phyloP scores from a whole-genome alignment of 2,888 invertebrate species.

The Watsonalla cultraria region DNA sequence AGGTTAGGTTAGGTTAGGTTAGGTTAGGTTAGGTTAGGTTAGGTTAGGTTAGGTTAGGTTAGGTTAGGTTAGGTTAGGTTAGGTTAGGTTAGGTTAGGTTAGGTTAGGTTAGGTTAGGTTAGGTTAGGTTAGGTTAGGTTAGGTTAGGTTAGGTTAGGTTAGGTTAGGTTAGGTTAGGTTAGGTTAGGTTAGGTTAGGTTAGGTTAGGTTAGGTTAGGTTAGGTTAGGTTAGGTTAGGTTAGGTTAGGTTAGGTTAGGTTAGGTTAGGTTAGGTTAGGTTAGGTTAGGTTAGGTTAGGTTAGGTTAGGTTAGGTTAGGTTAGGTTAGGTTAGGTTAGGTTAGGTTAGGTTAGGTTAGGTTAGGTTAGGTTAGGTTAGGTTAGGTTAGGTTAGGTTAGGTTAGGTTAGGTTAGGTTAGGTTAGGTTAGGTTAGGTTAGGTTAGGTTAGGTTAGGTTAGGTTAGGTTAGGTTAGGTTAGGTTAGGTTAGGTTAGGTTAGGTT shows the following conservation, averaged over 20 bases:
- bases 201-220: constrained; percentile 16
- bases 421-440: not conserved
- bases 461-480: not conserved
- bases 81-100: constrained; percentile 9
- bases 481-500: not conserved
- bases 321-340: no score
- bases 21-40: constrained; percentile 9
- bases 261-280: constrained; percentile 9
- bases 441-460: not conserved
- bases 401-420: not conserved
- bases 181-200: constrained; percentile 15
- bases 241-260: constrained; percentile 12
- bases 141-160: constrained; percentile 13
- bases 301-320: constrained; percentile 11
- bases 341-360: no score
- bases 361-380: constrained; percentile 1
- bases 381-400: not conserved
- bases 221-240: constrained; percentile 14
- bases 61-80: constrained; percentile 8
- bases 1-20: constrained; percentile 10
- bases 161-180: constrained; percentile 14
- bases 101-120: constrained; percentile 11
- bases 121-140: constrained; percentile 15
- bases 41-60: constrained; percentile 7
- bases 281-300: constrained; percentile 7